phyloP scores from a whole-genome alignment of 2,113 vertebrate species.

The Copsychus sechellarum region DNA sequence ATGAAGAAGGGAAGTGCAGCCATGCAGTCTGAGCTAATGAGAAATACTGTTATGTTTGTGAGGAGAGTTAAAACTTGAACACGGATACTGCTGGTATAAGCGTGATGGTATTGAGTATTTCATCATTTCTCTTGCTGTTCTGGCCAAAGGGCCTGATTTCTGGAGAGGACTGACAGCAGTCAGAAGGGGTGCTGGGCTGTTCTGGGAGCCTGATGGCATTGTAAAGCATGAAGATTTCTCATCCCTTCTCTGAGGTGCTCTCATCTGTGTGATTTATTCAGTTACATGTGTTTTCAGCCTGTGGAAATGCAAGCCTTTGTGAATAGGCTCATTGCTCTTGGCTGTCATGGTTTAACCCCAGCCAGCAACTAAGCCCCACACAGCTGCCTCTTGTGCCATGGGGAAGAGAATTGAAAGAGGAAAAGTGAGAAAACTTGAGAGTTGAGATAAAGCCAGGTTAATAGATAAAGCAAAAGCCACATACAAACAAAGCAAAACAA shows the following conservation, averaged over 20 bases:
- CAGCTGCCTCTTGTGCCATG: not conserved
- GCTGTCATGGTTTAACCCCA: not conserved
- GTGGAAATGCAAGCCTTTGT: not conserved
- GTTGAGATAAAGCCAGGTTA: not conserved
- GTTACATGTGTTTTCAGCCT: not conserved
- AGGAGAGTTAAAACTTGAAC: not conserved
- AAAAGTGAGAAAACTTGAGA: not conserved
- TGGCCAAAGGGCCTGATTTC: not conserved
- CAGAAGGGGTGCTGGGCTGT: not conserved
- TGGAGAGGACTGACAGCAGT: not conserved
- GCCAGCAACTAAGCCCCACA: not conserved
- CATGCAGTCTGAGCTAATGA: not conserved
- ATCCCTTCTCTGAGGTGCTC: not conserved
- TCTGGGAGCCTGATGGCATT: accelerated
- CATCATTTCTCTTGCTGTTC: not conserved
- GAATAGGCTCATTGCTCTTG: not conserved
- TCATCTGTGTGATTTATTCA: not conserved
- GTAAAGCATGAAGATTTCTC: not conserved
- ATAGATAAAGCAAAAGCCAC: not conserved
- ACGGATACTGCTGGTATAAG: not conserved
- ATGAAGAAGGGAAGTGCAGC: not conserved
- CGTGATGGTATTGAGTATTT: not conserved
- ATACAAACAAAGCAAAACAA: not conserved
- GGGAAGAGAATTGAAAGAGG: not conserved
- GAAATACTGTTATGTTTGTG: not conserved